phyloP scores from a whole-genome alignment of 1,140 invertebrate species.

The Drosophila nannoptera region DNA sequence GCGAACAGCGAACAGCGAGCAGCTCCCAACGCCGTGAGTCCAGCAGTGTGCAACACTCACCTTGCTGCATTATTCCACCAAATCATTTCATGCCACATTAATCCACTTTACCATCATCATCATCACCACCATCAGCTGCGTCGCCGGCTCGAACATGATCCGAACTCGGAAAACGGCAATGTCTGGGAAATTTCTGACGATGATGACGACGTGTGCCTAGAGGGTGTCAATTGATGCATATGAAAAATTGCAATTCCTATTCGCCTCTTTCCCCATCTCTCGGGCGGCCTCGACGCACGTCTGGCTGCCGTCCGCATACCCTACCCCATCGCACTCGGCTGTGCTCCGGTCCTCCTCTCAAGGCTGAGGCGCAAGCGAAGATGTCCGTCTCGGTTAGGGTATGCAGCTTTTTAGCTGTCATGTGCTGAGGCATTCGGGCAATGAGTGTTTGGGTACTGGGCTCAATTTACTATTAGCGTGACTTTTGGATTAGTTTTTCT shows the following conservation, averaged over 20 bases:
- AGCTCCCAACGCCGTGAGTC: conserved; percentile 22
- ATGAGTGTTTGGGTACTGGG: conserved; percentile 46
- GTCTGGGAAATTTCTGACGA: conserved; percentile 64
- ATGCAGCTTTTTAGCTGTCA: conserved; percentile 24
- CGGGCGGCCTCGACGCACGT: conserved; percentile 25
- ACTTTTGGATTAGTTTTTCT: conserved; percentile 77
- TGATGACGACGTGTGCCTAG: conserved; percentile 70
- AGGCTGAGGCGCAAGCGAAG: no score
- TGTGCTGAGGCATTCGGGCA: conserved; percentile 50
- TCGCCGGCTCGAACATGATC: conserved; percentile 35
- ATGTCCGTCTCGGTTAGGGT: not conserved
- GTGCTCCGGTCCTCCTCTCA: no score
- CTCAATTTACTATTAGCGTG: conserved; percentile 77
- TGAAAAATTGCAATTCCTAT: conserved; percentile 72
- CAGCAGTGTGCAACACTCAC: conserved; percentile 43
- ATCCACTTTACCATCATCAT: conserved; percentile 77
- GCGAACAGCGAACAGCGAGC: conserved; percentile 11
- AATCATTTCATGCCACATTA: conserved; percentile 78
- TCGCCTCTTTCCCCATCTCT: conserved; percentile 41
- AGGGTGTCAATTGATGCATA: conserved; percentile 77
- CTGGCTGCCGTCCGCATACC: conserved; percentile 11
- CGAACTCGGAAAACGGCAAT: conserved; percentile 20
- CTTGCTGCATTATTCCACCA: conserved; percentile 74
- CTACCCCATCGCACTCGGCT: not conserved
- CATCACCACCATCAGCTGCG: conserved; percentile 42